A percentile compares a stretch with the other conserved stretches of the same genome.
Evolutionary conservation across 2,888 invertebrate genomes (phyloP).

Genomic region (Limenitis camilla): DNA sequence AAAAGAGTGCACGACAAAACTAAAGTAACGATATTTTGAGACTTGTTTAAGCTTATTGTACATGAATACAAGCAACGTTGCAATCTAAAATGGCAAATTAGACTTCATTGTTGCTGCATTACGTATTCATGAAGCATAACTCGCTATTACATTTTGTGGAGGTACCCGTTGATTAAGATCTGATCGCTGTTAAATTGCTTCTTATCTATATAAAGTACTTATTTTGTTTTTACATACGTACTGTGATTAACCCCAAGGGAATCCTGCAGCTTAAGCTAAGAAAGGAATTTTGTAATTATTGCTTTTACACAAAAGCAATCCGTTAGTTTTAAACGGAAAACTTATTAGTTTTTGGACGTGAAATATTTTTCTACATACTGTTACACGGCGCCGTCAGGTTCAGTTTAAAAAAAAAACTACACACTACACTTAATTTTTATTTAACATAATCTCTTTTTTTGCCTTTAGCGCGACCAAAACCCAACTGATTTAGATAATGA

Average conservation of each 20-base stretch:
- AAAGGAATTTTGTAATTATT: too few relatives aligned
- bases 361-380: too few relatives aligned
- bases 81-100: conserved; percentile 21
- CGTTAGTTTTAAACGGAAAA: too few relatives aligned
- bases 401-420: too few relatives aligned
- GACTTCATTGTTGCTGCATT: conserved; percentile 19
- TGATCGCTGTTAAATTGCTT: conserved; percentile 12
- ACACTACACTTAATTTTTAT: too few relatives aligned
- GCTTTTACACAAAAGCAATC: too few relatives aligned
- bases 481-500: too few relatives aligned
- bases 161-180: conserved; percentile 16
- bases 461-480: too few relatives aligned
- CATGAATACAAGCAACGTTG: conserved; percentile 13
- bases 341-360: too few relatives aligned
- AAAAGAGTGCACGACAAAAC: background rate
- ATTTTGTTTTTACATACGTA: background rate
- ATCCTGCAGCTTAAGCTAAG: too few relatives aligned
- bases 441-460: too few relatives aligned
- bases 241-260: background rate
- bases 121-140: conserved; percentile 20
- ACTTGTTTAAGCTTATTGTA: conserved; percentile 11
- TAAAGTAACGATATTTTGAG: background rate
- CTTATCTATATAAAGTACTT: conserved; percentile 1
- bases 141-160: conserved; percentile 19
- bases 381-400: too few relatives aligned